Conservation (phyloP, 2,888 invertebrate species). For the Thumatha senex region DNA sequence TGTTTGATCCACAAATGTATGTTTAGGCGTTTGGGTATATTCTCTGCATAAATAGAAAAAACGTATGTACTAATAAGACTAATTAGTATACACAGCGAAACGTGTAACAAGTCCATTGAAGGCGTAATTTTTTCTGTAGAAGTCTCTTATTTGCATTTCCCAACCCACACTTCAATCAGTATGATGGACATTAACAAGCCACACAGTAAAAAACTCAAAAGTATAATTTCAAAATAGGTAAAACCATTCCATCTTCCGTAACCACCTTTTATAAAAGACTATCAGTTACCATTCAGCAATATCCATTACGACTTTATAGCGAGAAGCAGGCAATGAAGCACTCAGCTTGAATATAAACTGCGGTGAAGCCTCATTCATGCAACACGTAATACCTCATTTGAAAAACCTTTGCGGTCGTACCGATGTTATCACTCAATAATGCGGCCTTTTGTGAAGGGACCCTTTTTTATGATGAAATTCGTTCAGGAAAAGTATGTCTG, state of each 20-base stretch:
- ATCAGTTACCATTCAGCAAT: conserved; percentile 42
- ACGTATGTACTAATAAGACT: neutral
- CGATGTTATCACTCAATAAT: conserved; percentile 59
- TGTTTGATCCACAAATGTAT: too few species aligned
- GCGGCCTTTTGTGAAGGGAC: conserved; percentile 42
- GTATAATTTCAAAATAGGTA: conserved; percentile 8
- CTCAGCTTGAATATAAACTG: conserved; percentile 68
- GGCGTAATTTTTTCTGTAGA: neutral
- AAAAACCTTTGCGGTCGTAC: conserved; percentile 50
- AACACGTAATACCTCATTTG: conserved; percentile 60
- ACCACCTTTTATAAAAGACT: conserved; percentile 37
- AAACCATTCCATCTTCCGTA: conserved; percentile 15
- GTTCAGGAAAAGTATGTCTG: neutral
- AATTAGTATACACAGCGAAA: neutral
- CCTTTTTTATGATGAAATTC: conserved; percentile 39
- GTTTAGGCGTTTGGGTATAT: too few species aligned
- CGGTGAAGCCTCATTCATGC: conserved; percentile 52
- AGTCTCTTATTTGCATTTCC: conserved; percentile 1
- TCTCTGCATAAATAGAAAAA: neutral
- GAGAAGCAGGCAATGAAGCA: conserved; percentile 47
- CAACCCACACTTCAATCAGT: conserved; percentile 1
- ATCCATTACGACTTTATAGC: conserved; percentile 62
- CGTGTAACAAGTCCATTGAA: neutral
- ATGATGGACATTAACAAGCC: neutral
- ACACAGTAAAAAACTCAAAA: neutral